phyloP scores from a whole-genome alignment of 2,797 vertebrate species.

The Lophotriccus pileatus region DNA sequence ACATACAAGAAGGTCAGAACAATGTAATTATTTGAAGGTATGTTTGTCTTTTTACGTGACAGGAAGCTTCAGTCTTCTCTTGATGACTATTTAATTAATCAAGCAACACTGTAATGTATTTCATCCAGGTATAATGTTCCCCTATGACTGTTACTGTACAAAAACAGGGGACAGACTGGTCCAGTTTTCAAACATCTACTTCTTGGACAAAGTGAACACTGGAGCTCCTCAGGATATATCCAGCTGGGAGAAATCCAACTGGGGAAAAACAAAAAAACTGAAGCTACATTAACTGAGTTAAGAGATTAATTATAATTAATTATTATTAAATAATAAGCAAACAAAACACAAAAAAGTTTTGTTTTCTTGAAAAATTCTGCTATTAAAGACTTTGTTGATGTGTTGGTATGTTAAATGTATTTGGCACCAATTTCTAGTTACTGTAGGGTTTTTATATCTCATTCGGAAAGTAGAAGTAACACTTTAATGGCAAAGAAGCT shows the following conservation, averaged over 20 bases:
- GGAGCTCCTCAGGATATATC: background rate
- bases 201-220: background rate
- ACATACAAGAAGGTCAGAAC: slow-evolving; percentile 3
- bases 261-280: background rate
- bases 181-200: background rate
- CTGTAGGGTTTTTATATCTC: background rate
- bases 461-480: background rate
- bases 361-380: background rate
- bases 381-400: background rate
- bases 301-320: background rate
- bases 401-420: background rate
- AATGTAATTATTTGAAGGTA: slow-evolving; percentile 18
- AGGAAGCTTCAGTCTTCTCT: slow-evolving; percentile 34
- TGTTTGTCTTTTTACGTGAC: background rate
- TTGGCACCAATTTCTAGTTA: background rate
- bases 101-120: background rate
- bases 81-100: slow-evolving; percentile 1
- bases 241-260: background rate
- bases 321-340: background rate
- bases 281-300: background rate
- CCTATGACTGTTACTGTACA: background rate
- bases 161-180: background rate
- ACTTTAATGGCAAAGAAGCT: background rate
- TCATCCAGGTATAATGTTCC: background rate
- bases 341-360: background rate